Evolutionary conservation across 2,113 vertebrate genomes (phyloP).

Genomic region (Cephalopterus ornatus): DNA sequence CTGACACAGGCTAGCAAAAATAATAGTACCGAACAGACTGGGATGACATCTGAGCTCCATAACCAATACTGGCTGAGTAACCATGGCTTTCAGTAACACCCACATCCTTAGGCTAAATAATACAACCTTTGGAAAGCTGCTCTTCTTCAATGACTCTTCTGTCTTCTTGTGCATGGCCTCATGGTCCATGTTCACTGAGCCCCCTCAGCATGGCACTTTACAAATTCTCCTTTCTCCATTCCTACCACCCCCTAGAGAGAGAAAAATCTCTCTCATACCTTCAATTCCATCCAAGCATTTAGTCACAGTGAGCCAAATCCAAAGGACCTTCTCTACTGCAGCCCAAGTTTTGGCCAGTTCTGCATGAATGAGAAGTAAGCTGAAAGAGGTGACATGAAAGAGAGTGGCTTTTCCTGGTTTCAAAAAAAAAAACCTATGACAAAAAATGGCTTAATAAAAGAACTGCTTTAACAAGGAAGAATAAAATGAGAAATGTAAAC

Average conservation of each 20-base stretch:
- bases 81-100: not conserved
- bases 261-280: not conserved
- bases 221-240: not conserved
- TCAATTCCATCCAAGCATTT: not conserved
- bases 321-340: not conserved
- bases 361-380: not conserved
- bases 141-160: not conserved
- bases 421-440: not conserved
- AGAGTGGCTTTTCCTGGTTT: not conserved
- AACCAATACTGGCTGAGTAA: not conserved
- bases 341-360: not conserved
- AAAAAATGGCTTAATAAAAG: not conserved
- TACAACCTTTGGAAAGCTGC: not conserved
- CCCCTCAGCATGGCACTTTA: not conserved
- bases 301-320: not conserved
- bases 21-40: not conserved
- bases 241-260: rapidly evolving
- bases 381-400: not conserved
- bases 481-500: not conserved
- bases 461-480: not conserved
- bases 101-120: not conserved
- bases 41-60: not conserved
- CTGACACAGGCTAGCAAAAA: not conserved
- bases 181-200: not conserved
- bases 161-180: not conserved